Evolutionary conservation across 2,888 invertebrate genomes (phyloP), one percentile per base, ranked within the genome.

Genomic region (Keiferia lycopersicella): DNA sequence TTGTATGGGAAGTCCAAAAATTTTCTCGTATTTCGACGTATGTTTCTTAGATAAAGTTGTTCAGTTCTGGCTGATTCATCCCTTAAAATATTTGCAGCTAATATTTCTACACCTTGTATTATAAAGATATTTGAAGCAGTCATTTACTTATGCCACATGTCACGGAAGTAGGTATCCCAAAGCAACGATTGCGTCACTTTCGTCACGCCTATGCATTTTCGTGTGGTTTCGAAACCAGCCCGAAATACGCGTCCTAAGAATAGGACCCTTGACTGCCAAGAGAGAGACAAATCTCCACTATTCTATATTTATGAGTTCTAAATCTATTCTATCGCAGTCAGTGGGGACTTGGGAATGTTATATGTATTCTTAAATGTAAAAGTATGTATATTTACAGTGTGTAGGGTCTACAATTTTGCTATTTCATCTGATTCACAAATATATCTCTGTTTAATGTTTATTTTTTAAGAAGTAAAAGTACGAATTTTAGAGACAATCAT

Each of bases 221-320:
- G 34, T 59, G 11, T 20, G 16, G 48, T 65, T 64, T 65, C 53
- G 45, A 68, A 69, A 63, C 56, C 65, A 57, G 66, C 67, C 62
- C 65, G 64, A 71, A 70, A 70, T 69, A 70, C 64, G 61, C 30
- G 64, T 66, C 71, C 67, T 34, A 61, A 74, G 68, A 78, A 76
- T 76, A 76, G 73, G 66, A 62, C 66, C 63, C 65, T 67, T 69
- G 70, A 68, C 65, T 66, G 63, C 64, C 63, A 65, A 64, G 66
- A 65, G 62, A 67, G 71, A 64, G 34, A 34, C 7, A 71, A 72
- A 64, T 71, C n/a, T 71, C 71, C 65, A 70, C 72, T 63, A 66
- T 66, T 72, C 76, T 80, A 77, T 77, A 72, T 76, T 77, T 77
- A 75, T 71, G 72, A 68, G 63, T 66, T 50, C 63, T 65, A 65